Evolutionary conservation across 2,113 vertebrate species (phyloP), one percentile per base, ranked within the genome.

Genomic region (Pipa parva): DNA sequence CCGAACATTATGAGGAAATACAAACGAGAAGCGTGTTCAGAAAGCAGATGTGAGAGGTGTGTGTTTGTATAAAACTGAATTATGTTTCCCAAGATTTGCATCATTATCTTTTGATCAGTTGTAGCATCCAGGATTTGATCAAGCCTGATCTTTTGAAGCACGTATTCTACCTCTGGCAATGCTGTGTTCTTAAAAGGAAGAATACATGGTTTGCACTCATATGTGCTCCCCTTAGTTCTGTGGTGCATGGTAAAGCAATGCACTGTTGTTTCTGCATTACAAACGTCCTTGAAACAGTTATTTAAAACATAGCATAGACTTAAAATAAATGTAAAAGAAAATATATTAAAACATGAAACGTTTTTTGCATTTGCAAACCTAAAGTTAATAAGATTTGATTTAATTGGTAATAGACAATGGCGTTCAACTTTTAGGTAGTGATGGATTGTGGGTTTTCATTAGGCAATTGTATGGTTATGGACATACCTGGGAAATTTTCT

Each of bases 31-130:
- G 26, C 66, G 45, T 42, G 49, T 59, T 61, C 66, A 70, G 48
- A 60, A 59, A 49, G 33, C 58, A 70, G 54, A 50, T 54, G 31
- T 61, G 51, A 70, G 37, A 70, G 66, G 54, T 54, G 58, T 70
- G 33, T 52, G 66, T 70, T n/a, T 54, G 48, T 70, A 31, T 70
- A 70, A 70, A 70, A 70, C 66, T 54, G 66, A 61, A 70, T 59
- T 70, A 70, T 17, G 56, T 61, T 70, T 70, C 57, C 60, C 52
- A 61, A 70, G 48, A 70, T 54, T 52, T 54, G 58, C 39, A 68
- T 68, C 56, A 25, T 52, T n/a, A 58, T 70, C 58, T 48, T 70
- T 60, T 60, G 66, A 70, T 57, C 27, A 42, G 33, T 51, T 54
- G 8, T 51, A 24, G 48, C 10, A 31, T 61, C 33, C 57, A 69